Percentiles rank a stretch among this genome's conserved stretches.
Conservation (phyloP, 2,797 vertebrate genomes). For the Cryptoblepharus egeriae region DNA sequence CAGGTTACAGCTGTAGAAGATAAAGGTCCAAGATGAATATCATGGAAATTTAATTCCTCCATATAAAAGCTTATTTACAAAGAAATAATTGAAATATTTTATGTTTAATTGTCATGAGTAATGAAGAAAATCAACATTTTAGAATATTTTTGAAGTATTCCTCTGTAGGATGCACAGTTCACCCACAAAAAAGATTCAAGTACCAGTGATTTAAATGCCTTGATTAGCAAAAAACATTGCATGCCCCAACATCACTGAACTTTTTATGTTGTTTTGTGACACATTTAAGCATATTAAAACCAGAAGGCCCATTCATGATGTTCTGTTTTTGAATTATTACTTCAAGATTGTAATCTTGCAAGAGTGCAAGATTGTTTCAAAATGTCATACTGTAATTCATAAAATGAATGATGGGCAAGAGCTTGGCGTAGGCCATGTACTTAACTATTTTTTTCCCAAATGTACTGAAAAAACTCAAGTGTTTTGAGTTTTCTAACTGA, state of each 20-base stretch:
- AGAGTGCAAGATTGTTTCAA: neutral
- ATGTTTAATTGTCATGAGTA: slow-evolving; percentile 22
- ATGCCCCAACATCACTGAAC: neutral
- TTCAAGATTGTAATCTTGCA: neutral
- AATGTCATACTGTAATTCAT: neutral
- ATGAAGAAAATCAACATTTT: slow-evolving; percentile 13
- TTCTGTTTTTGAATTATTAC: too few relatives aligned
- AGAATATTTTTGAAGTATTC: neutral
- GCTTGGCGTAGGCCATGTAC: neutral
- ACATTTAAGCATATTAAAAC: neutral
- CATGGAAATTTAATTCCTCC: neutral
- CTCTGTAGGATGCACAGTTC: neutral
- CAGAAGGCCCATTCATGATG: neutral
- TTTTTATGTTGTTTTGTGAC: slow-evolving; percentile 16
- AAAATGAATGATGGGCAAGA: neutral
- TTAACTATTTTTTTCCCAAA: neutral
- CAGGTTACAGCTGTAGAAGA: slow-evolving; percentile 64
- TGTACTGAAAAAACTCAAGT: neutral
- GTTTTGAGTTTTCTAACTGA: neutral
- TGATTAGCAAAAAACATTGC: neutral
- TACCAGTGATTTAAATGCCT: neutral
- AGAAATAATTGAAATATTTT: neutral
- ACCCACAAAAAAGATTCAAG: neutral
- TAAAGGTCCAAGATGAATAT: slow-evolving; percentile 7
- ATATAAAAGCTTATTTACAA: neutral